Evolutionary conservation across 2,888 invertebrate species (phyloP).

Genomic region (Philonicus albiceps): DNA sequence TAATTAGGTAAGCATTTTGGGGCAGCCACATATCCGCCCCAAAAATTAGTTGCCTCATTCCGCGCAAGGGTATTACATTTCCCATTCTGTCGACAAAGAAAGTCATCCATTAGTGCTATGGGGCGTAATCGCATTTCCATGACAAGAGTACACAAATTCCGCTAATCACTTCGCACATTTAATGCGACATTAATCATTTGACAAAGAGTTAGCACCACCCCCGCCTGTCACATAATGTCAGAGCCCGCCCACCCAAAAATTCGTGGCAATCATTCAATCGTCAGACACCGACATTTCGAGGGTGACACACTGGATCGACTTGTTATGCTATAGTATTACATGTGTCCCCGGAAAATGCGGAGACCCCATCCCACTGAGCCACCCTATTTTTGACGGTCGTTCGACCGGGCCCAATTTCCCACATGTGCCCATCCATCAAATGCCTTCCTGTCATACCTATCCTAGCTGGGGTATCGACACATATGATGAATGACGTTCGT

Average conservation of each 20-base stretch:
- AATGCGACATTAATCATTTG: constrained; percentile 45
- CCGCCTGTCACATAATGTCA: constrained; percentile 29
- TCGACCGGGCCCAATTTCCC: constrained; percentile 15
- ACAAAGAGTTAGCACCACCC: constrained; percentile 43
- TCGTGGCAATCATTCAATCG: constrained; percentile 35
- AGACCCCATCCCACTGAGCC: not conserved
- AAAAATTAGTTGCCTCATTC: not conserved
- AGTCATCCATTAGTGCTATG: not conserved
- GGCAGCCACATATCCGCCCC: not conserved
- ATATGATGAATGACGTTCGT: constrained; percentile 38
- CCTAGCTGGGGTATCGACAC: constrained; percentile 23
- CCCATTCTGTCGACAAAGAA: not conserved
- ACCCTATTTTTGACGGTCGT: not conserved
- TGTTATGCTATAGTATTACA: constrained; percentile 26
- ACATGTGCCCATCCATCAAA: constrained; percentile 40
- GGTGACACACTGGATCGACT: constrained; percentile 27
- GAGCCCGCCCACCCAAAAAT: constrained; percentile 28
- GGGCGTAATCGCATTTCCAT: constrained; percentile 13
- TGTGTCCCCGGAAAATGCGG: not conserved
- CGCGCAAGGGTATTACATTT: not conserved
- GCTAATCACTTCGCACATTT: constrained; percentile 46
- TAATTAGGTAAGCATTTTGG: not conserved
- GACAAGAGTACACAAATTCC: constrained; percentile 38
- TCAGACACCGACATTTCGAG: constrained; percentile 37
- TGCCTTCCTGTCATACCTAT: constrained; percentile 29